These are phyloP conservation scores for Otolemur crassicaudatus DNA, from an alignment of 2,797 vertebrate species.

Conservation along the genomic window DNA sequence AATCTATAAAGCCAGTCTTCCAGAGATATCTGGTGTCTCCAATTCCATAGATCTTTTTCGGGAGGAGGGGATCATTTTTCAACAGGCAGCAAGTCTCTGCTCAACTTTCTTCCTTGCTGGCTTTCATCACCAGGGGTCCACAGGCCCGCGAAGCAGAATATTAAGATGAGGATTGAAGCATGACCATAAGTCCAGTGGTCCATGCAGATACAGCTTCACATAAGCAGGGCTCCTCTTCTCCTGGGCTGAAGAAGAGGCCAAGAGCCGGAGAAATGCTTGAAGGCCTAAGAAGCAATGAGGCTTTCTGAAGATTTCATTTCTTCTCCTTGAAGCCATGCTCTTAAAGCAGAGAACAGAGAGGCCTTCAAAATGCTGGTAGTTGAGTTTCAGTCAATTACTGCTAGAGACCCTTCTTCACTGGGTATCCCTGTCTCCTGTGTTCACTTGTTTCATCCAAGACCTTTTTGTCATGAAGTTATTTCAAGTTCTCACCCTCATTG, in stretches of 20 bases:
- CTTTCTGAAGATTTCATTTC: not conserved
- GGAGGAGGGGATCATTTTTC: not conserved
- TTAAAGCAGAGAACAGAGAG: not conserved
- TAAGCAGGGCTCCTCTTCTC: not conserved
- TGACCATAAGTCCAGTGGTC: not conserved
- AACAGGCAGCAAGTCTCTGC: accelerated
- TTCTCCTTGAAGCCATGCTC: not conserved
- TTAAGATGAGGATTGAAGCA: not conserved
- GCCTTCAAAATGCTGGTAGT: not conserved
- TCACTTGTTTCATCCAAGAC: not conserved
- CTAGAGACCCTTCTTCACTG: not conserved
- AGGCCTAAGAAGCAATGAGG: not conserved
- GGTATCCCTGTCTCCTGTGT: not conserved
- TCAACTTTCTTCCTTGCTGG: not conserved
- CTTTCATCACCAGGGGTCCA: not conserved
- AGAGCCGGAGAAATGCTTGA: not conserved
- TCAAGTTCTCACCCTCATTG: not conserved
- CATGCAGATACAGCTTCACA: not conserved
- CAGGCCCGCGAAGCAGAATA: not conserved
- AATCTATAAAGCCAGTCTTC: not conserved
- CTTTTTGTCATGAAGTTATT: not conserved
- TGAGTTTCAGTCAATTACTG: not conserved
- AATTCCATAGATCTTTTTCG: not conserved
- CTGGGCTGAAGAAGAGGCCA: not conserved
- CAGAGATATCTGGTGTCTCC: not conserved